Evolutionary conservation across 2,797 vertebrate species (phyloP), one percentile per base, ranked within the genome.

Genomic region (Chelon auratus): DNA sequence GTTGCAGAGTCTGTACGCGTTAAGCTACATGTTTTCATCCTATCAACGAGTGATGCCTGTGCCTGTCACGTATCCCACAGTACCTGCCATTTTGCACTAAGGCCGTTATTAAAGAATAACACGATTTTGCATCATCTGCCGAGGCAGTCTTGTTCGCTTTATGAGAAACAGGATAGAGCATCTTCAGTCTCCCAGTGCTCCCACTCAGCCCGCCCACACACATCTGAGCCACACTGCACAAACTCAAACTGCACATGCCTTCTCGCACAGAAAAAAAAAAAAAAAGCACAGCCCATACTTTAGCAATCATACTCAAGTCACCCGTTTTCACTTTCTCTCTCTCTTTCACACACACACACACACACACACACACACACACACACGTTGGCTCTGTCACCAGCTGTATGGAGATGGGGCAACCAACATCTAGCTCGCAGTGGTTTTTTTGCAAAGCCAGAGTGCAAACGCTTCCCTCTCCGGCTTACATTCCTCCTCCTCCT

Each of bases 191-290:
- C 88, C 88, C 78, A 61, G 69, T 61, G 87, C 90, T 86, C 92
- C 90, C 92, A 93, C 91, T 89, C 90, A 90, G 80, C 74, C 82
- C 90, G 84, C 93, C 92, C 87, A 92, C 91, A 73, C 92, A 88
- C 93, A 92, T 92, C 93, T 92, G 88, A 93, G 90, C 84, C 72
- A 76, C 37, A 66, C 82, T 68, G 84, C 87, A 84, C 84, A 86
- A 77, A 81, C 78, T 88, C 86, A 60, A 73, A 84, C 72, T 72
- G 73, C 88, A 88, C 87, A 89, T 83, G 77, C 77, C 72, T 76
- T 72, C 78, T 83, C 80, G 77, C 82, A 87, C 81, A 85, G 81
- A 83, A 89, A 87, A 85, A 84, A 68, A 2, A 33, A 84, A 89
- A 87, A 85, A 84, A 68, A 5, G 7, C 80, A 85, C 75, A 81